Evolutionary conservation across 2,113 vertebrate genomes (phyloP).

Genomic region (Lynx canadensis): DNA sequence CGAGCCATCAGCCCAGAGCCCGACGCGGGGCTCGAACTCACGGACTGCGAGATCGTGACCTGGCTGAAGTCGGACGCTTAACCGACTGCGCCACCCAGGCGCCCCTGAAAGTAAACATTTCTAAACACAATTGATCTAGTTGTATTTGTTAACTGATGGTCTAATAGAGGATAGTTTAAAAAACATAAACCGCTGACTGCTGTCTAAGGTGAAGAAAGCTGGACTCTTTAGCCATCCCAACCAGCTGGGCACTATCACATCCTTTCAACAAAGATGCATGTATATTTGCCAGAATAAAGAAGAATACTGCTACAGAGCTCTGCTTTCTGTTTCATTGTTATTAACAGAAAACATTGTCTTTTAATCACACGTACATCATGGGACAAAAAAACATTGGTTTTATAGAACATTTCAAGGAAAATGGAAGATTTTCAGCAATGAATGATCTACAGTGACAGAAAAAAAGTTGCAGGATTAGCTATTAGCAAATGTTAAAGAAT

Average conservation of each 20-base stretch:
- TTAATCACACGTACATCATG: neutral
- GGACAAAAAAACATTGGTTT: neutral
- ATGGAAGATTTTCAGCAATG: slow-evolving; percentile 34
- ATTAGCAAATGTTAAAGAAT: neutral
- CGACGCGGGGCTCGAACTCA: no score
- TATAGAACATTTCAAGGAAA: neutral
- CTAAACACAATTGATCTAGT: neutral
- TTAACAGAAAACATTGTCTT: neutral
- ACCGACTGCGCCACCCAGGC: no score
- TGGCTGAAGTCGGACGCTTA: no score
- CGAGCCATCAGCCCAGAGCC: no score
- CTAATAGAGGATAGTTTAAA: neutral
- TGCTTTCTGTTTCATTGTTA: slow-evolving; percentile 59
- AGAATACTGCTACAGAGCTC: neutral
- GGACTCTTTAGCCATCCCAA: neutral
- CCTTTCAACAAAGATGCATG: neutral
- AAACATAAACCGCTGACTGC: neutral
- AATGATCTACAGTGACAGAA: neutral
- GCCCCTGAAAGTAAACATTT: slow-evolving; percentile 35
- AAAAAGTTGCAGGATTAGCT: neutral
- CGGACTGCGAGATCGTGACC: no score
- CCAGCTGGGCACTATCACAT: neutral
- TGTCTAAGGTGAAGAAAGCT: neutral
- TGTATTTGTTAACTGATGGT: neutral
- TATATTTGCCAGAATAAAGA: neutral